Base-by-base conservation (phyloP, 2,797 vertebrate genomes). In the Parotocinclus haroldoi region DNA sequence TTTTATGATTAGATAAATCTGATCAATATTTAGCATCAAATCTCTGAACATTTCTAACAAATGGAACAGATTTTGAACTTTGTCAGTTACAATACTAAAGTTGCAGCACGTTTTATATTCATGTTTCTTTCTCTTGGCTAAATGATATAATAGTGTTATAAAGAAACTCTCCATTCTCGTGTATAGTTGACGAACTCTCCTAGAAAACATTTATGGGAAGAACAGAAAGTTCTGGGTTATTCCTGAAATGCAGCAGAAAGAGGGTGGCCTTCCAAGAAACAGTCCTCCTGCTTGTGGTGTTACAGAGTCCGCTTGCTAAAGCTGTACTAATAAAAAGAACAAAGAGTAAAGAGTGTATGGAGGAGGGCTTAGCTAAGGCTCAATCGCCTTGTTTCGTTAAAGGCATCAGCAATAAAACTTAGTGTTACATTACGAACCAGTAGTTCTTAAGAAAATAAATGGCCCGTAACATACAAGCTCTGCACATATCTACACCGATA, bases 141-240 rank as follows among this genome's bases (percentile, higher is more conserved):
- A 27, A 27, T 27, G 27, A 27, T 27, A 2, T 27, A 27, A 27
- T 27, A 2, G 2, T 27, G 36, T 55, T 42, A 10, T 56, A 45
- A 11, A 7, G 48, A 44, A 44, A 42, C 49, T 10, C 51, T 27
- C 11, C 16, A 19, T 12, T 27, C 36, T 40, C 40, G 58, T 38
- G 36, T 19, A 36, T 46, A 46, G 19, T 12, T 27, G 54, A 63
- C 58, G 27, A 27, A 48, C 27, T 53, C 44, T 39, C 53, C 1
- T 39, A 54, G 0, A 37, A 52, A 45, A 45, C 38, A 46, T 62
- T 42, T 38, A 39, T 71, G 52, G 68, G 63, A 45, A 59, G 85
- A 68, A 90, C 87, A 89, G 58, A 78, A 79, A 78, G 88, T 87
- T 82, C 85, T 81, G 53, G 49, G 48, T 76, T 77, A 83, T 83